Evolutionary conservation across 1,140 invertebrate species (phyloP).

Genomic region (Theocolax elegans): DNA sequence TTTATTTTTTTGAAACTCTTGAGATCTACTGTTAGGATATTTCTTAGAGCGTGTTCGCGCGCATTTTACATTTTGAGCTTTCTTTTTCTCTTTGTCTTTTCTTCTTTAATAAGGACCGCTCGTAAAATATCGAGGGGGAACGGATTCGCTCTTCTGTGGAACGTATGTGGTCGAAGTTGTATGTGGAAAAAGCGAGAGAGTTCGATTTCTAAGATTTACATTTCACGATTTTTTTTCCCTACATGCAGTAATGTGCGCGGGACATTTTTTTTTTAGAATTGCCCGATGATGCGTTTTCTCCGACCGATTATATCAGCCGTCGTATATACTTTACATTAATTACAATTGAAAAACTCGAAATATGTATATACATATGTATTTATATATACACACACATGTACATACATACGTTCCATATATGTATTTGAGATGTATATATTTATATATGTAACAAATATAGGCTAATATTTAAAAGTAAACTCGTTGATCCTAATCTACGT

Average conservation of each 20-base stretch:
- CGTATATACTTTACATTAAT: not conserved
- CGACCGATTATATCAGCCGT: constrained; percentile 15
- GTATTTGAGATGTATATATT: no score
- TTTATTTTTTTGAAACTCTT: constrained; percentile 16
- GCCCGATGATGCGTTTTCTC: not conserved
- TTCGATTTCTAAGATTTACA: constrained; percentile 14
- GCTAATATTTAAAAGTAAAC: constrained; percentile 13
- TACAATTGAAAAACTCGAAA: no score
- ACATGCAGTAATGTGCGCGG: no score
- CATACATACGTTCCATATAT: no score
- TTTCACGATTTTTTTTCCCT: no score
- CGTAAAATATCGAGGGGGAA: constrained; percentile 26
- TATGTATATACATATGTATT: no score
- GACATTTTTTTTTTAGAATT: constrained; percentile 16
- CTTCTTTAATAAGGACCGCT: no score
- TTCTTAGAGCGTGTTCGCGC: constrained; percentile 22
- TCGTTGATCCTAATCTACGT: no score
- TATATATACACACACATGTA: no score
- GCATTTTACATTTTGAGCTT: constrained; percentile 22
- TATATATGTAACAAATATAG: constrained; percentile 1
- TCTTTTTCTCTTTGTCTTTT: no score
- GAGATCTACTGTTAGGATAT: constrained; percentile 36
- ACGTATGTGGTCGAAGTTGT: no score
- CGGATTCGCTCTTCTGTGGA: constrained; percentile 31
- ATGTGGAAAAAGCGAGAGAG: not conserved